Percentiles rank a stretch among this genome's conserved stretches.
These are phyloP conservation scores for Phalacrocorax carbo DNA, from an alignment of 2,113 vertebrate genomes.

Conservation along the genomic window DNA sequence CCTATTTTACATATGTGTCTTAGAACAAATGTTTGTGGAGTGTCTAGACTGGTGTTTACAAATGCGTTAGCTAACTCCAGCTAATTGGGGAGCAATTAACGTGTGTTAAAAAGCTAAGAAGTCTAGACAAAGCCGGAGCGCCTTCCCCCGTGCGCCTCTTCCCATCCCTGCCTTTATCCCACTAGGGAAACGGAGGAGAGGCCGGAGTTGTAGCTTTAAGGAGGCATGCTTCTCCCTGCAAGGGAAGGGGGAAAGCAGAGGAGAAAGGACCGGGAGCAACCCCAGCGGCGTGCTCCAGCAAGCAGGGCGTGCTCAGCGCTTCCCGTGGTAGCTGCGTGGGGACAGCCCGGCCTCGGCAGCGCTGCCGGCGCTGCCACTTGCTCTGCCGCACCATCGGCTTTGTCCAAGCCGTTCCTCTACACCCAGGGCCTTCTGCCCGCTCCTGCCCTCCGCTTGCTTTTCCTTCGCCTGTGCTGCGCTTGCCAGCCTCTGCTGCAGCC, in stretches of 20 bases:
- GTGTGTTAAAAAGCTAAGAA: not conserved
- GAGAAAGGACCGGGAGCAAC: not conserved
- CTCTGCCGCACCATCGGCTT: fast-evolving
- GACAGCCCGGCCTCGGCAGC: fast-evolving
- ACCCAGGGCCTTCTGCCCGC: not conserved
- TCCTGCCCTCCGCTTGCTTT: not conserved
- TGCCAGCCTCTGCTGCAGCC: fast-evolving
- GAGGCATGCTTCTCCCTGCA: not conserved
- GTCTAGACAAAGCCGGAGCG: not conserved
- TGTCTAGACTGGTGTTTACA: slow-evolving; percentile 51
- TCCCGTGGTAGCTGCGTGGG: not conserved
- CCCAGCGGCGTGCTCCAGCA: fast-evolving
- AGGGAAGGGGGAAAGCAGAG: not conserved
- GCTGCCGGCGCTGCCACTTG: not conserved
- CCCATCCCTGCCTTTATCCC: not conserved
- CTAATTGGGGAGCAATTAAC: slow-evolving; percentile 60
- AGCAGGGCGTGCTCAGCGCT: not conserved
- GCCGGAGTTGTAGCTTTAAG: not conserved
- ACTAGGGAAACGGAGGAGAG: not conserved
- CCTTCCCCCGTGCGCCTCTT: not conserved
- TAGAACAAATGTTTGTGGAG: slow-evolving; percentile 59
- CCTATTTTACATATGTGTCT: slow-evolving; percentile 37
- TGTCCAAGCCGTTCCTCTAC: not conserved
- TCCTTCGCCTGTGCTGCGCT: not conserved
- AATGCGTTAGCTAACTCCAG: slow-evolving; percentile 19